Evolutionary conservation across 2,888 invertebrate genomes (phyloP), one percentile per base, ranked within the genome.

Genomic region (Theretra japonica): DNA sequence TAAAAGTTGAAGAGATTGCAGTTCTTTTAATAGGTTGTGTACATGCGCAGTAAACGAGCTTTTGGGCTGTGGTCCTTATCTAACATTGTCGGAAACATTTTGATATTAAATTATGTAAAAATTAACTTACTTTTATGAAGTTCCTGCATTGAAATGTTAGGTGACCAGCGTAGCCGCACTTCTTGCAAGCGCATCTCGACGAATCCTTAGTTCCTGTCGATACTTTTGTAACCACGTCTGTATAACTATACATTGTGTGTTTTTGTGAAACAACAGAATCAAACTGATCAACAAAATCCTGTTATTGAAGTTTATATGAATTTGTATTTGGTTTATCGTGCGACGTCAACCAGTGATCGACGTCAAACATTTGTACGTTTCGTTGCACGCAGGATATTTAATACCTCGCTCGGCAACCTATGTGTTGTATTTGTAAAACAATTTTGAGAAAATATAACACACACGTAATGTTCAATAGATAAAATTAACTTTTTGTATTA

Each of bases 91-190:
- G 11, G 2, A 41, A 41, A 41, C 41, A 41, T 15, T 11, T 15
- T 11, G 15, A 41, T 41, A 11, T 41, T 41, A 15, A 41, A 3
- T 41, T 1, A 41, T 15, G 41, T 41, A 41, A 53, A 53, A 7
- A 19, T n/a, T 53, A 70, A 87, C 88, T 90, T 92, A 95, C 96
- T 95, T 98, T 98, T 73, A 99, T 96, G 89, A 99, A 99, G 90
- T 99, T 99, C 81, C 99, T 95, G 86, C 99, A 99, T 88, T 99
- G 99, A 89, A 97, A 99, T 19, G 99, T 99, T 81, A 99, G 95
- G 90, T 99, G 99, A 1, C 99, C 99, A 75, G 98, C 97, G 91
- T 99, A 99, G 78, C 99, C 99, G 95, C 99, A 99, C 91, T 98
- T 98, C 88, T 97, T 98, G 88, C 99, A 99, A 0, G 98, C 98